phyloP scores from a whole-genome alignment of 1,140 invertebrate species.

The Philotrypesis tridentata region DNA sequence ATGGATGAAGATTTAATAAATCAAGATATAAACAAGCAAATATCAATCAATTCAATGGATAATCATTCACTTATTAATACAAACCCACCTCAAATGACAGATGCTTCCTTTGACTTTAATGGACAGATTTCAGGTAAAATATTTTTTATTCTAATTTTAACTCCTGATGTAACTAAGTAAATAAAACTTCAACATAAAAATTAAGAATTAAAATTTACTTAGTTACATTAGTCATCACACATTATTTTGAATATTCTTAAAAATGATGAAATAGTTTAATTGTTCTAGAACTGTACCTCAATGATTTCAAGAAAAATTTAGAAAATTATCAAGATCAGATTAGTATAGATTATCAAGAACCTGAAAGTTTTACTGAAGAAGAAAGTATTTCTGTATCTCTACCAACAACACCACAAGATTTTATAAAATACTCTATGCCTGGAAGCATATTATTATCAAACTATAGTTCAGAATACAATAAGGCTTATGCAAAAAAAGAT shows the following conservation, averaged over 20 bases:
- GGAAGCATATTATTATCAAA: constrained; percentile 37
- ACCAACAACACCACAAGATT: constrained; percentile 16
- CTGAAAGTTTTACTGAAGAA: not conserved
- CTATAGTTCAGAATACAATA: constrained; percentile 44
- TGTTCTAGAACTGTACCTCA: not conserved
- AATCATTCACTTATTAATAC: not conserved
- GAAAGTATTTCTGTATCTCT: not conserved
- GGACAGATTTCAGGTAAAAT: constrained; percentile 4
- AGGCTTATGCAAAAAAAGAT: constrained; percentile 29
- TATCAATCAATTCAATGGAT: not conserved
- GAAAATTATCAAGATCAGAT: not conserved
- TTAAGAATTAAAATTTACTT: not conserved
- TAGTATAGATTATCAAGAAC: not conserved
- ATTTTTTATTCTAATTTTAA: not conserved
- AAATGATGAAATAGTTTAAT: not conserved
- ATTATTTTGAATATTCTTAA: too few species aligned
- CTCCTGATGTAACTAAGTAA: not conserved
- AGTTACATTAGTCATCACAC: not conserved
- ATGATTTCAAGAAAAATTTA: not conserved
- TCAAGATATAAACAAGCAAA: not conserved
- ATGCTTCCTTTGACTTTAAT: not conserved
- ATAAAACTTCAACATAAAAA: not conserved
- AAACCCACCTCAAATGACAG: not conserved
- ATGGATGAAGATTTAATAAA: not conserved
- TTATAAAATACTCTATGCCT: not conserved